phyloP scores from a whole-genome alignment of 2,888 invertebrate species.

The Zele albiditarsus region DNA sequence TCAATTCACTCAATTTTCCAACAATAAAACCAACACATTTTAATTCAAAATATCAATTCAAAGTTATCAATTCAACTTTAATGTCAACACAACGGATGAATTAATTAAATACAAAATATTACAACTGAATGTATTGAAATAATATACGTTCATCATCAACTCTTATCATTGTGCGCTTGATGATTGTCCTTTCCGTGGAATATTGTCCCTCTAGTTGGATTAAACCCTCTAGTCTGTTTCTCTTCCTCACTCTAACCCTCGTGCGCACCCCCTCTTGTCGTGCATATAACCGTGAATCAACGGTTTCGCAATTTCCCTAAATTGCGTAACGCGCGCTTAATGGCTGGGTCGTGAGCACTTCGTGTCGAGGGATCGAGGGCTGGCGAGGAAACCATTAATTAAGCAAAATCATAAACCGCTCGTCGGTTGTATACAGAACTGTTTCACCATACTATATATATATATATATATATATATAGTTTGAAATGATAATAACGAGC shows the following conservation, averaged over 20 bases:
- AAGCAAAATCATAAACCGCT: slow-evolving; percentile 64
- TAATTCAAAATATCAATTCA: too few species aligned
- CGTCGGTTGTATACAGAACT: slow-evolving; percentile 42
- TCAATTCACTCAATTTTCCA: too few species aligned
- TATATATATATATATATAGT: slow-evolving; percentile 5
- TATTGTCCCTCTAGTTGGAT: background rate
- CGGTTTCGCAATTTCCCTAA: slow-evolving; percentile 62
- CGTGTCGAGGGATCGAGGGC: slow-evolving; percentile 41
- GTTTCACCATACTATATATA: slow-evolving; percentile 35
- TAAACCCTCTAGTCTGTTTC: background rate
- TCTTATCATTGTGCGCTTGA: too few species aligned
- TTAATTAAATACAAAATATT: too few species aligned
- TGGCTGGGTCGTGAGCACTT: slow-evolving; percentile 40
- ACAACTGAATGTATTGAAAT: too few species aligned
- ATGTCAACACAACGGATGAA: too few species aligned
- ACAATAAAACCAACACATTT: too few species aligned
- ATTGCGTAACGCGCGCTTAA: slow-evolving; percentile 61
- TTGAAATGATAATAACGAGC: background rate
- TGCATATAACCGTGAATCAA: slow-evolving; percentile 44
- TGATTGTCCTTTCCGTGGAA: background rate
- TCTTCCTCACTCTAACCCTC: background rate
- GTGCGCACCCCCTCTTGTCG: slow-evolving; percentile 3
- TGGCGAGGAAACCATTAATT: slow-evolving; percentile 60
- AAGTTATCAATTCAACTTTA: too few species aligned
- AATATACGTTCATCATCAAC: too few species aligned